These are phyloP conservation scores for Tachina lurida DNA, from an alignment of 2,888 invertebrate species.

Conservation along the genomic window DNA sequence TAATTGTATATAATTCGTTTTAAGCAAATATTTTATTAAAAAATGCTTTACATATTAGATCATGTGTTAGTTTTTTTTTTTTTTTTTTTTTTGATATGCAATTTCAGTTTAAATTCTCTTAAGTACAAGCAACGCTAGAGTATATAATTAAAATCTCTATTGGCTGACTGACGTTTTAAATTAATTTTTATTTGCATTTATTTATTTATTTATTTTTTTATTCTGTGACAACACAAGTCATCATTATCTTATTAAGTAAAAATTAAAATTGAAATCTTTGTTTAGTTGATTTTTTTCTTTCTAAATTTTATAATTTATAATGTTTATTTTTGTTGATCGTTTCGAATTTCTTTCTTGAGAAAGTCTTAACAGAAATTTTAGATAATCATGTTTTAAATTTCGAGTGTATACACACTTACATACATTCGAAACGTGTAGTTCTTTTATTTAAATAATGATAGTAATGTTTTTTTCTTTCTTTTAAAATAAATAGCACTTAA, in stretches of 20 bases:
- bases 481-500: background rate
- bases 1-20: background rate
- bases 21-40: background rate
- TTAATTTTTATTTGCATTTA: constrained; percentile 11
- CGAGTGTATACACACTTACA: background rate
- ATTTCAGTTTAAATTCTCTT: background rate
- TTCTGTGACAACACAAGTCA: constrained; percentile 21
- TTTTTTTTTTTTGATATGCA: background rate
- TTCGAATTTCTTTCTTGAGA: constrained; percentile 53
- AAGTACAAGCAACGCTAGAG: background rate
- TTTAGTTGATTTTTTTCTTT: constrained; percentile 14
- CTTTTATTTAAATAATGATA: constrained; percentile 27
- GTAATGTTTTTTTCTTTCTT: constrained; percentile 7
- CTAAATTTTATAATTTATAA: background rate
- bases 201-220: background rate
- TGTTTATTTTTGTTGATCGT: background rate
- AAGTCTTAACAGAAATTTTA: constrained; percentile 19
- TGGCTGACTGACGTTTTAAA: constrained; percentile 16
- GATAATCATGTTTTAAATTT: constrained; percentile 13
- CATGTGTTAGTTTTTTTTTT: constrained; percentile 17
- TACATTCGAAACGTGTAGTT: constrained; percentile 8
- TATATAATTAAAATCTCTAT: constrained; percentile 13
- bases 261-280: constrained; percentile 49
- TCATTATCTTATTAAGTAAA: constrained; percentile 32
- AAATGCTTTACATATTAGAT: constrained; percentile 42